A percentile compares a stretch with the other conserved stretches of the same genome.
phyloP scores from a whole-genome alignment of 2,888 invertebrate species.

The Eupithecia subumbrata region DNA sequence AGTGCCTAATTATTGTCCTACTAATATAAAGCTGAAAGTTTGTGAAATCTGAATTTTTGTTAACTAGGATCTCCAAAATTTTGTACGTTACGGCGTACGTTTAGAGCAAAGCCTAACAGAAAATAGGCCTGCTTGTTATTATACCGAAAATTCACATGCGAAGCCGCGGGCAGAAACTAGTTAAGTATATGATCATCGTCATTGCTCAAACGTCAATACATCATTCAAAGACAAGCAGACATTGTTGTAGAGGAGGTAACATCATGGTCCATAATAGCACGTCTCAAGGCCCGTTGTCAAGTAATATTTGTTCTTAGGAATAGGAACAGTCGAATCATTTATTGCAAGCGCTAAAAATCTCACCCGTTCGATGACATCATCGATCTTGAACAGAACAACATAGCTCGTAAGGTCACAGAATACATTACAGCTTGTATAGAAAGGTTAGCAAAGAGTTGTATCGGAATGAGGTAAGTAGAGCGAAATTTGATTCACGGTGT shows the following conservation, averaged over 20 bases:
- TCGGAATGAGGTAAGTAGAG: slow-evolving; percentile 15
- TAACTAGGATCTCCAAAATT: no score
- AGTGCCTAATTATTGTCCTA: no score
- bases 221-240: neutral
- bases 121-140: no score
- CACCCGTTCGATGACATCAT: slow-evolving; percentile 47
- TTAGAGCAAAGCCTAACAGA: no score
- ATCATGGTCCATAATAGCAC: slow-evolving; percentile 4
- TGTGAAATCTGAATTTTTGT: no score
- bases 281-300: slow-evolving; percentile 15
- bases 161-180: no score
- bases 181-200: neutral
- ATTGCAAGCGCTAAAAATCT: slow-evolving; percentile 45
- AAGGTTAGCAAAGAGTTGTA: slow-evolving; percentile 19
- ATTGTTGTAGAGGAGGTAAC: neutral
- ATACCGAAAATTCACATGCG: no score
- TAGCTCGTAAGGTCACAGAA: slow-evolving; percentile 23
- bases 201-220: neutral
- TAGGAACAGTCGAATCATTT: slow-evolving; percentile 32
- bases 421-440: slow-evolving; percentile 23
- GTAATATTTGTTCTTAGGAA: slow-evolving; percentile 15
- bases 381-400: slow-evolving; percentile 36
- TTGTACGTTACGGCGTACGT: no score
- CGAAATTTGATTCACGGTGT: slow-evolving; percentile 20
- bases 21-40: no score